Conservation (phyloP, 2,797 vertebrate species). For the Meda fulgida region DNA sequence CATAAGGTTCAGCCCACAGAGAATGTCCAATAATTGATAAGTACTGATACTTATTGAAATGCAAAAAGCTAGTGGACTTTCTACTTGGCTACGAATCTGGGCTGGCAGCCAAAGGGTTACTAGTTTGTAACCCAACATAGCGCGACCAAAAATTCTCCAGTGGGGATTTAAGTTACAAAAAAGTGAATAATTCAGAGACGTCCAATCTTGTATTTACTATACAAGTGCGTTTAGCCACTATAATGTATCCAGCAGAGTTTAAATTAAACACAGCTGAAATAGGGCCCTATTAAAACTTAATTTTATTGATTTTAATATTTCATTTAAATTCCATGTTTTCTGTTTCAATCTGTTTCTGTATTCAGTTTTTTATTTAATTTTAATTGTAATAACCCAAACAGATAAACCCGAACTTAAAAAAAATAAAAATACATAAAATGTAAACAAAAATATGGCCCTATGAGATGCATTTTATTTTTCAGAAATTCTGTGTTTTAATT, state of each 20-base stretch:
- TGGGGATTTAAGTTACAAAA: neutral
- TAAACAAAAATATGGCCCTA: no score
- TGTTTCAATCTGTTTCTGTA: neutral
- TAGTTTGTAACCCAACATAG: neutral
- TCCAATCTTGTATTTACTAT: no score
- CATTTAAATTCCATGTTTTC: no score
- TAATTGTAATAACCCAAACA: neutral
- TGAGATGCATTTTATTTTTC: no score
- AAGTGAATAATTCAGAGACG: neutral
- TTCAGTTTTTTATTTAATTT: no score
- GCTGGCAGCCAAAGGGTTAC: neutral
- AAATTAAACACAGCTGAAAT: neutral
- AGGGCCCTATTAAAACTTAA: neutral
- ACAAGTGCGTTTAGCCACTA: no score
- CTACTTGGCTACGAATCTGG: neutral
- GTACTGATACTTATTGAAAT: conserved; percentile 34
- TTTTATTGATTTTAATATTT: no score
- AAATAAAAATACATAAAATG: no score
- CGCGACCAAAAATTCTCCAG: neutral
- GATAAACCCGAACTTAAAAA: no score
- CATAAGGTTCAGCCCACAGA: conserved; percentile 8
- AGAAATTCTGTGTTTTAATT: neutral
- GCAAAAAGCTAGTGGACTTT: neutral
- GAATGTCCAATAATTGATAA: conserved; percentile 33
- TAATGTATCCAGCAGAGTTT: neutral